Evolutionary conservation across 2,888 invertebrate genomes (phyloP), one percentile per base, ranked within the genome.

Genomic region (Eledona agricola): DNA sequence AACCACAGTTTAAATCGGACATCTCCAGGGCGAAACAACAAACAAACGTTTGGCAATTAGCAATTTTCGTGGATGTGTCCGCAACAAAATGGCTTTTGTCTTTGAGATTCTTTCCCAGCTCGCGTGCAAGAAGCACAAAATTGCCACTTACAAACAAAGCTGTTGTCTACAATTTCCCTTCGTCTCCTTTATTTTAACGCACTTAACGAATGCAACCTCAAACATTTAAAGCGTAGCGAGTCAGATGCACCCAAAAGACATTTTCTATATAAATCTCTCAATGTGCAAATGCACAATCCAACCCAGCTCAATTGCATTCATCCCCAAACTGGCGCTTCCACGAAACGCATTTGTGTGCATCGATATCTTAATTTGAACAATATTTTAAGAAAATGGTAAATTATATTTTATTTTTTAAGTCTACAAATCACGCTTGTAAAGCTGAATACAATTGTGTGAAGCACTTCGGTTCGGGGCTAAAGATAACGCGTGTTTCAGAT

Each of bases 31-130:
- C 13, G 28, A 32, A 34, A 26, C 35, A 17, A 17, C 19, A 31
- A 43, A 31, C 29, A 45, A 47, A 47, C 46, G 37, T 20, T 47
- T 47, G 26, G 37, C 46, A 47, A 47, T 35, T 35, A 35, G 35
- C 20, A 5, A 34, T 47, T 35, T 47, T 47, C 35, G 46, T 28
- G 37, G 28, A 47, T 35, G 35, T 26, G 19, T 11, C 19, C n/a
- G n/a, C n/a, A n/a, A 20, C 17, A 28, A 17, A 12, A 15, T 20
- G 35, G 34, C 46, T 47, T 47, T 47, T 47, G 35, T 47, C n/a
- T 26, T 26, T n/a, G n/a, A 6, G 35, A 6, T 26, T 28, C 35
- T 47, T 35, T 25, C 46, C 26, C 26, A 9, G 25, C 26, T 16
- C 9, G 23, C 11, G 4, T n/a, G n/a, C n/a, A n/a, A n/a, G n/a